A percentile compares a stretch with the other conserved stretches of the same genome.
These are phyloP conservation scores for Bombus huntii DNA, from an alignment of 1,140 invertebrate genomes.

Conservation along the genomic window DNA sequence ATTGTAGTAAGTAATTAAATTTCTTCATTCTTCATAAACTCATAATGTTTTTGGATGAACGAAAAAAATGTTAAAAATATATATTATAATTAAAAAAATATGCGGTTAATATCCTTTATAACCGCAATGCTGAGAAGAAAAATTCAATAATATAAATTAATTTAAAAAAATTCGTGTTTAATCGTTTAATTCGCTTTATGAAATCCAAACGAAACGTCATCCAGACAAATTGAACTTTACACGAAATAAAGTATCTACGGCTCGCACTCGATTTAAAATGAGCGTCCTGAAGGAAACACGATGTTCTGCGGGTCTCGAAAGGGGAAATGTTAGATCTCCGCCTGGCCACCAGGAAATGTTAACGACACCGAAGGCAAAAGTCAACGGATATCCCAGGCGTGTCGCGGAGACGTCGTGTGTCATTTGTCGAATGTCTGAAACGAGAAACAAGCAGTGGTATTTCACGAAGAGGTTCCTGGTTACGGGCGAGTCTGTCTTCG, in stretches of 20 bases:
- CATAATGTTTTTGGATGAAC: too few species aligned
- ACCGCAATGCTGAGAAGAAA: too few species aligned
- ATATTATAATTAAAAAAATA: too few species aligned
- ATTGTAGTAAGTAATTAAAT: too few species aligned
- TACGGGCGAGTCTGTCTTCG: not conserved
- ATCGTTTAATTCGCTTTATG: not conserved
- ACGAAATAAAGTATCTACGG: not conserved
- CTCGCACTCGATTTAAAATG: slow-evolving; percentile 14
- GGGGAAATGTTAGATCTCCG: slow-evolving; percentile 53
- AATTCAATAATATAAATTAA: too few species aligned
- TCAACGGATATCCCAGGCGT: slow-evolving; percentile 49
- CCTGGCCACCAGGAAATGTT: slow-evolving; percentile 59
- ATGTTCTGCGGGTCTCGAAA: slow-evolving; percentile 49
- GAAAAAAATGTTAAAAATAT: too few species aligned
- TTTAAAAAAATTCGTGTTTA: not conserved
- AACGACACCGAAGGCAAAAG: slow-evolving; percentile 63
- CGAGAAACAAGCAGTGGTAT: slow-evolving; percentile 36
- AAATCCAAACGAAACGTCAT: not conserved
- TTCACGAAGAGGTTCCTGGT: not conserved
- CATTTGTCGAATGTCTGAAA: slow-evolving; percentile 57
- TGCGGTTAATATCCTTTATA: too few species aligned
- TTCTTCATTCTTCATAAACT: too few species aligned
- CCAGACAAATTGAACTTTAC: not conserved
- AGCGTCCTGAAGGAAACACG: slow-evolving; percentile 11
- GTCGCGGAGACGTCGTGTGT: slow-evolving; percentile 48